Evolutionary conservation across 1,140 invertebrate genomes (phyloP), one percentile per base, ranked within the genome.

Genomic region (Diprion similis): DNA sequence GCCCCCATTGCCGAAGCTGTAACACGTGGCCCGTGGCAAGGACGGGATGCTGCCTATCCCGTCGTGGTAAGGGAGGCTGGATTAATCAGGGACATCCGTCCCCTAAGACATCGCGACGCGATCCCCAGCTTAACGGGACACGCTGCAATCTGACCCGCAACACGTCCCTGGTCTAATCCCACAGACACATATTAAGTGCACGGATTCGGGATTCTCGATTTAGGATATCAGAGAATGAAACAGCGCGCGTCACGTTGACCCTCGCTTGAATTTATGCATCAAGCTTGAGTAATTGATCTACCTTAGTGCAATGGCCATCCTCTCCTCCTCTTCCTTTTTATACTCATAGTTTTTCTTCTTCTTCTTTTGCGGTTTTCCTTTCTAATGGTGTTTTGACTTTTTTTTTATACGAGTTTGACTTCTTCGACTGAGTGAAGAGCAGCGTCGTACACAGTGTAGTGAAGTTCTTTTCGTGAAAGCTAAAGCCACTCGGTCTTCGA

Each of bases 1-100:
- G 4, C 51, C 51, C 51, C 4, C 4, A 17, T 15, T 37, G 3
- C 11, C 51, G 51, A 17, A 59, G n/a, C n/a, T 59, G 51, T 59
- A 59, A 59, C 51, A 59, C 51, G 51, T 59, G 51, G 51, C 11
- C 51, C 11, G 51, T 59, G n/a, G 11, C 51, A 59, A 8, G 11
- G 4, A 13, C 11, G 51, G 51, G n/a, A 59, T 13, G 51, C n/a
- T 4, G 51, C 4, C 11, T 13, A 59, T 59, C 11, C 51, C 68
- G n/a, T 1, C 37, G 67, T 37, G 24, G 24, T 37, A 68, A 66
- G 72, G 71, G 75, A 76, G 75, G 79, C 76, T 77, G 74, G 79
- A 78, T 84, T 84, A 84, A 84, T 84, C 83, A 84, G 78, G 79
- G 79, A 81, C 83, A 80, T 83, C 80, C 77, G 82, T 81, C 80